Base-by-base conservation (phyloP, 2,888 invertebrate genomes). In the Drosophila limbata region DNA sequence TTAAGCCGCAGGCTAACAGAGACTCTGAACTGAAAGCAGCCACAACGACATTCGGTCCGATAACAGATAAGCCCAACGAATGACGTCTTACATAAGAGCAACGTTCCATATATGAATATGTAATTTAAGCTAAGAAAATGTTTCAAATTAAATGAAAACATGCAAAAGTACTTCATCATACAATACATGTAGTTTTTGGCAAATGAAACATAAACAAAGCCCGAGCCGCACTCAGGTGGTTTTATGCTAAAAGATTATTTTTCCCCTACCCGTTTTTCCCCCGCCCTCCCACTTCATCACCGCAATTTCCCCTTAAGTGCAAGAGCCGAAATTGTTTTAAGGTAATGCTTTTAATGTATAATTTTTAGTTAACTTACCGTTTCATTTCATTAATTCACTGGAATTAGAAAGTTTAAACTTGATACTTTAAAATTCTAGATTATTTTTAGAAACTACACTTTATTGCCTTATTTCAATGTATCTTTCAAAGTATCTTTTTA, bases 81-180 rank as follows among this genome's bases (percentile, higher is more conserved):
- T 50, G 64, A 68, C 55, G n/a, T 31, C 42, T 33, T 19, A 42
- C 53, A 42, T 47, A 57, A 17, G 61, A 39, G 31, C 57, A 25
- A 37, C 52, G 19, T 39, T 40, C 15, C 64, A 57, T 78, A 60
- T 78, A 76, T 78, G 73, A 68, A 64, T 56, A 77, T 75, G 83
- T 80, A 87, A 87, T 86, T 86, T 84, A 37, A 66, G 69, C 82
- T 84, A 84, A 82, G 85, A 89, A 89, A 84, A 86, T 86, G 88
- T 84, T 84, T 89, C 56, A 86, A 86, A 86, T 86, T 89, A 84
- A 86, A 86, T 71, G 89, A 86, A 86, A 86, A 86, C 85, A 89
- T 68, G 70, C 57, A 61, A 64, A 63, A 66, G 62, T 63, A 56
- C 57, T 56, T n/a, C 37, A 37, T 37, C 37, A n/a, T 17, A n/a